Percentiles rank a stretch among this genome's conserved stretches.
Evolutionary conservation across 2,113 vertebrate species (phyloP).

Genomic region (Erpornis zantholeuca): DNA sequence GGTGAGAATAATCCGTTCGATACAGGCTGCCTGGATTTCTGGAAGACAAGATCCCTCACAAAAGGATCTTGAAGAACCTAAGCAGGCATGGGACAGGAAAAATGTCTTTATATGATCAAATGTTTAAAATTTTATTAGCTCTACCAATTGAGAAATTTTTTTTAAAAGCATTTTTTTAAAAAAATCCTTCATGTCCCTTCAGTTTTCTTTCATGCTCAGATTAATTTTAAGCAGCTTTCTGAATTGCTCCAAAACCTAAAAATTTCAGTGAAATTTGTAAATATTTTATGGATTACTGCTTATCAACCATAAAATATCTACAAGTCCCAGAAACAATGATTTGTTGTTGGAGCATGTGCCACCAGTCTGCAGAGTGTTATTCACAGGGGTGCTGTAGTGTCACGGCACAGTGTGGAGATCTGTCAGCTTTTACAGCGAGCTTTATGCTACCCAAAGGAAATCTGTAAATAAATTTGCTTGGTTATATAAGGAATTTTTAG

Average conservation of each 20-base stretch:
- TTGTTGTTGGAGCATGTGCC: not conserved
- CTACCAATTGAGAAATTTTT: not conserved
- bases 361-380: not conserved
- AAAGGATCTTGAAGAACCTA: not conserved
- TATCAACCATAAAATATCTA: not conserved
- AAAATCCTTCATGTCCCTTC: not conserved
- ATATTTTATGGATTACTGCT: not conserved
- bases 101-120: not conserved
- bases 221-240: not conserved
- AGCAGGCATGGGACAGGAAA: not conserved
- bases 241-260: not conserved
- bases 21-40: not conserved
- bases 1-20: not conserved
- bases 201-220: not conserved
- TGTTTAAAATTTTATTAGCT: not conserved
- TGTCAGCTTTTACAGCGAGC: not conserved
- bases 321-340: not conserved
- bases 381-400: not conserved
- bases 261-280: not conserved
- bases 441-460: not conserved
- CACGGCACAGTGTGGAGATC: not conserved
- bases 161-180: accelerated
- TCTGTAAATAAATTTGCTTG: not conserved
- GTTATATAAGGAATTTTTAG: not conserved
- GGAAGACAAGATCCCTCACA: not conserved